phyloP scores from a whole-genome alignment of 2,113 vertebrate genomes.

The Hippopotamus amphibius region DNA sequence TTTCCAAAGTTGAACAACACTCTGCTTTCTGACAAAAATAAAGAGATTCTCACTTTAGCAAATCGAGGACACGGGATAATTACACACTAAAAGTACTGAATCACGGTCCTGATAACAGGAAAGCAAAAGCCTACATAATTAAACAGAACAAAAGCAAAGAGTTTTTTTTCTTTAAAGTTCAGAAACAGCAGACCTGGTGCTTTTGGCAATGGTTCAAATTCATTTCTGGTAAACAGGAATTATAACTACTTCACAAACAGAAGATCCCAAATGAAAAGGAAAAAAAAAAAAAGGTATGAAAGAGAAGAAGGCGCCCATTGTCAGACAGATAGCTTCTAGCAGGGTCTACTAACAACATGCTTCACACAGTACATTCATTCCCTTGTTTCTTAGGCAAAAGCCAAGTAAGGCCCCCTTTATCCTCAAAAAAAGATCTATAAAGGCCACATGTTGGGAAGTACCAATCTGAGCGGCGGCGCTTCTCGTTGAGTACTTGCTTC shows the following conservation, averaged over 20 bases:
- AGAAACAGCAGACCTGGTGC: constrained; percentile 53
- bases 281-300: not conserved
- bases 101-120: constrained; percentile 50
- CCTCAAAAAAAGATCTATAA: not conserved
- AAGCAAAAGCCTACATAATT: constrained; percentile 70
- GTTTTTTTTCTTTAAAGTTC: constrained; percentile 25
- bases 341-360: not conserved
- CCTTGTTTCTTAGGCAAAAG: constrained; percentile 19
- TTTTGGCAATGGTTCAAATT: constrained; percentile 11
- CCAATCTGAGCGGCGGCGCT: not conserved
- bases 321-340: not conserved
- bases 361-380: not conserved
- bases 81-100: constrained; percentile 42
- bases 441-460: not conserved
- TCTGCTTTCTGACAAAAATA: constrained; percentile 63
- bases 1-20: constrained; percentile 8
- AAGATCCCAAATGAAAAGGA: not conserved
- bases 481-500: not conserved
- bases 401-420: not conserved
- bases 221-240: constrained; percentile 62
- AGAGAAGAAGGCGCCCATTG: not conserved
- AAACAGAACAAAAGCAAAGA: constrained; percentile 61
- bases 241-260: constrained; percentile 63
- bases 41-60: constrained; percentile 55
- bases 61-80: constrained; percentile 64